A percentile compares a stretch with the other conserved stretches of the same genome.
These are phyloP conservation scores for Drosophila littoralis DNA, from an alignment of 1,140 invertebrate genomes.

Conservation along the genomic window DNA sequence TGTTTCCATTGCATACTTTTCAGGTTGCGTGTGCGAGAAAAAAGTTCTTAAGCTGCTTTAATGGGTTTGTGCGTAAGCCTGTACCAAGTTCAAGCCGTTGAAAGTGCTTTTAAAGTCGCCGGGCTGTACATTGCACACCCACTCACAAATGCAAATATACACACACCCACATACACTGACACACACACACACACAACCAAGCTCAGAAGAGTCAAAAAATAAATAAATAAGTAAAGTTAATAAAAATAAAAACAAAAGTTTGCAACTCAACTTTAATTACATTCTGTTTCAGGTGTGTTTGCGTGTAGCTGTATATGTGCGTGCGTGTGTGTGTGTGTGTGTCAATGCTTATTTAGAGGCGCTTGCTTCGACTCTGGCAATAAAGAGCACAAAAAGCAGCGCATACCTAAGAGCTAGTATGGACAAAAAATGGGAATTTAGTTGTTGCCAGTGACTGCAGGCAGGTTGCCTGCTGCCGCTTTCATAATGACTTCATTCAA, in stretches of 20 bases:
- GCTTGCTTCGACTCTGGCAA: constrained; percentile 67
- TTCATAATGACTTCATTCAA: constrained; percentile 82
- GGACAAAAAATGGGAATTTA: constrained; percentile 65
- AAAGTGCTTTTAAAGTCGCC: constrained; percentile 79
- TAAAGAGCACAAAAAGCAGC: constrained; percentile 60
- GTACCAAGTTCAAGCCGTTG: constrained; percentile 78
- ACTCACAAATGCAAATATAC: constrained; percentile 15
- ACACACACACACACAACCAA: constrained; percentile 5
- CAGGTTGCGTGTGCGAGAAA: constrained; percentile 66
- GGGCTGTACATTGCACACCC: constrained; percentile 35
- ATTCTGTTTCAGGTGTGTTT: constrained; percentile 60
- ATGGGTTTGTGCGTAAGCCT: constrained; percentile 75
- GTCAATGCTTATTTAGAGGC: constrained; percentile 78
- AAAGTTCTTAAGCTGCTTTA: constrained; percentile 78
- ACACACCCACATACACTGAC: not conserved
- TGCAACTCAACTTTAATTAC: constrained; percentile 80
- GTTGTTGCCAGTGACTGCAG: constrained; percentile 57
- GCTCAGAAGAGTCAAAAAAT: constrained; percentile 52
- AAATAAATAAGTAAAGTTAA: constrained; percentile 76
- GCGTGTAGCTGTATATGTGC: constrained; percentile 3
- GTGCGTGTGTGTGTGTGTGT: constrained; percentile 12
- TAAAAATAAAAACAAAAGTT: constrained; percentile 81
- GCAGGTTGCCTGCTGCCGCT: constrained; percentile 38
- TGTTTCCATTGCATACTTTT: constrained; percentile 72
- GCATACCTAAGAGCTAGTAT: constrained; percentile 38